Conservation (phyloP, 2,888 invertebrate genomes). For the Pseudeuparius sepicola region DNA sequence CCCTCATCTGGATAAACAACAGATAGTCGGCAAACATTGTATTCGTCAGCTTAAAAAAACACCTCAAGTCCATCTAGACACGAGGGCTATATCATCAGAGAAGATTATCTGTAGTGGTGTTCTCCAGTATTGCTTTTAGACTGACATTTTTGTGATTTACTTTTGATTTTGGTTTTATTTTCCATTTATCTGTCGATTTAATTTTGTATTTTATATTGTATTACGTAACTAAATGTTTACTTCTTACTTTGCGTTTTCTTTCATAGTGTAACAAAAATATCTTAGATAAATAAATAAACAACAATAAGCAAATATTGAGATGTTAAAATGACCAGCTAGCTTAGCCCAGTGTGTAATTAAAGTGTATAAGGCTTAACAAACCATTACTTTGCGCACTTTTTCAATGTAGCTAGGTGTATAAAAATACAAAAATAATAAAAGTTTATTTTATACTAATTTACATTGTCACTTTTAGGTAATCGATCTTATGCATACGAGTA, state of each 20-base stretch:
- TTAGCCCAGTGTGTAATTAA: conserved; percentile 31
- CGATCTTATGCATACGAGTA: too few species aligned
- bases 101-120: not conserved
- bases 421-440: conserved; percentile 21
- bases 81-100: conserved; percentile 15
- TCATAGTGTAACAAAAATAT: too few species aligned
- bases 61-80: conserved; percentile 15
- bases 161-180: conserved; percentile 23
- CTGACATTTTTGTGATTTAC: conserved; percentile 23
- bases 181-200: conserved; percentile 16
- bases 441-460: conserved; percentile 19
- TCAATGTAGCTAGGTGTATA: conserved; percentile 24
- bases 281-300: conserved; percentile 13
- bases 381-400: conserved; percentile 26
- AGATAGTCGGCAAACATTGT: too few species aligned
- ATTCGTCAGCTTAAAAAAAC: conserved; percentile 23
- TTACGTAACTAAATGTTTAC: too few species aligned
- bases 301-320: conserved; percentile 15
- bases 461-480: too few species aligned
- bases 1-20: conserved; percentile 57
- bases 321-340: conserved; percentile 35
- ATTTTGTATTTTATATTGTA: too few species aligned
- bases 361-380: conserved; percentile 23
- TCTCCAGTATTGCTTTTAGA: conserved; percentile 30
- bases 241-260: too few species aligned